Evolutionary conservation across 2,113 vertebrate genomes (phyloP), one percentile per base, ranked within the genome.

Genomic region (Tyto alba): DNA sequence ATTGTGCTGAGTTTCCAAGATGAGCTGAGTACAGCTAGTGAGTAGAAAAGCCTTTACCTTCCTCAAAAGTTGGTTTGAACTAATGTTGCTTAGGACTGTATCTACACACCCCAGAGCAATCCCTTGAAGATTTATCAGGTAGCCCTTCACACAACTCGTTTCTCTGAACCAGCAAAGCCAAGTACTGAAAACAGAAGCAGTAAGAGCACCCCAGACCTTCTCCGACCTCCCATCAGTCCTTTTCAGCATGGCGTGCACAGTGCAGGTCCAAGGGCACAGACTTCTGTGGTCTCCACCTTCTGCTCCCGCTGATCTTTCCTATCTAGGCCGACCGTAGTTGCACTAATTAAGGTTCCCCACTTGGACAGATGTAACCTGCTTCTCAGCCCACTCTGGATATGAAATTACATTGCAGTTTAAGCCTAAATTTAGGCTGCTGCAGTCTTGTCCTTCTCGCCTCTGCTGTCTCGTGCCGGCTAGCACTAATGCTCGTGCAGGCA

Each of bases 241-340:
- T 27, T 76, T 25, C 62, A 69, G 43, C 2, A 0, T 10, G 16
- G 38, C 32, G n/a, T 7, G 13, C n/a, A 41, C 0, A 0, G 32
- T 36, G 21, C 10, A 22, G 59, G 16, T 27, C 32, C 3, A 1
- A 83, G 29, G 53, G 13, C 29, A 83, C 29, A 45, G 10, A 45
- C 23, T 10, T 30, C 5, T 15, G 16, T 14, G 17, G 26, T 16
- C 13, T 60, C 43, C 23, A 53, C 34, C 21, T 79, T 71, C 71
- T 69, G 23, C 47, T 90, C 47, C 47, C 38, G 10, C 13, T 48
- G 32, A 7, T 84, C 41, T 50, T 43, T 56, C 34, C 26, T 17
- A 25, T 8, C 57, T 26, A 23, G 47, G n/a, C 10, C 59, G 55
- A 53, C 4, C 7, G 3, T 21, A 48, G 41, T 30, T 66, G 21